Evolutionary conservation across 2,113 vertebrate species (phyloP).

Genomic region (Phaethornis superciliosus): DNA sequence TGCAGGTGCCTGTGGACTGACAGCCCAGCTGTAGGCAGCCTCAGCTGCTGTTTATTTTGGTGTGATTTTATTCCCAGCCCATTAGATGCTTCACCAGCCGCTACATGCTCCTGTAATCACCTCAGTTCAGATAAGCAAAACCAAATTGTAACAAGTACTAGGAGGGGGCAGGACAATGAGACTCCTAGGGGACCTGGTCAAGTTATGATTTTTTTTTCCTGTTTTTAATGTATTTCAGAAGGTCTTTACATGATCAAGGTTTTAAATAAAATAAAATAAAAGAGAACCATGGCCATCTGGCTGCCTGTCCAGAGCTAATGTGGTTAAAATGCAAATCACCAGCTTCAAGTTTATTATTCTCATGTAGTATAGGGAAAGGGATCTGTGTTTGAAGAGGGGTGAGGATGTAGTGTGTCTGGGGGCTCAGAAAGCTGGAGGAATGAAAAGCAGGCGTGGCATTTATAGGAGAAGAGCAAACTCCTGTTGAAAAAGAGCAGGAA

Average conservation of each 20-base stretch:
- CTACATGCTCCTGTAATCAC: neutral
- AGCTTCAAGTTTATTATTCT: neutral
- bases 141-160: neutral
- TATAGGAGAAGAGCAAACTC: neutral
- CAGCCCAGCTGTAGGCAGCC: neutral
- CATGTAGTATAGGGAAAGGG: neutral
- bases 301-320: neutral
- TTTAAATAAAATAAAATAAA: slow-evolving; percentile 6
- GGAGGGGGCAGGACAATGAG: neutral
- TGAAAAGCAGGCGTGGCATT: neutral
- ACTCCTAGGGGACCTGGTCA: neutral
- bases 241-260: neutral
- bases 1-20: neutral
- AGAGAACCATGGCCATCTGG: neutral
- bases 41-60: neutral
- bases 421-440: neutral
- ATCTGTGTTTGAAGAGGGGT: neutral
- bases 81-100: neutral
- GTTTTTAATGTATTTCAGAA: slow-evolving; percentile 10
- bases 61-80: neutral
- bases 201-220: neutral
- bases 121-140: neutral
- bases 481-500: neutral
- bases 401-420: neutral
- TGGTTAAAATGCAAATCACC: neutral